Percentiles rank a stretch among this genome's conserved stretches.
Conservation (phyloP, 2,888 invertebrate genomes). For the Leptopterna dolabrata region DNA sequence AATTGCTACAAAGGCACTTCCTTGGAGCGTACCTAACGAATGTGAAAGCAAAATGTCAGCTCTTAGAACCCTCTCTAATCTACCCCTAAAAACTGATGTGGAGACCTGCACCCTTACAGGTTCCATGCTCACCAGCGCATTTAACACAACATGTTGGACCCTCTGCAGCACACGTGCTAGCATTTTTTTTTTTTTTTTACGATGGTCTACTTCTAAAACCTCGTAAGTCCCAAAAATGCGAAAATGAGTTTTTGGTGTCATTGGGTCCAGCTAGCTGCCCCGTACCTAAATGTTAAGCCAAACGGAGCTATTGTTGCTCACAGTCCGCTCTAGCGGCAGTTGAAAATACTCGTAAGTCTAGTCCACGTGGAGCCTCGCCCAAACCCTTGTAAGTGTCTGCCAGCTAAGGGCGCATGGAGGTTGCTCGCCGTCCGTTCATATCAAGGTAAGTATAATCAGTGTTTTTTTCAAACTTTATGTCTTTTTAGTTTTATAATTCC, state of each 20-base stretch:
- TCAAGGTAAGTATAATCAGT: not conserved
- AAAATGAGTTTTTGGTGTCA: not conserved
- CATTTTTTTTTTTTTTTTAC: too few species aligned
- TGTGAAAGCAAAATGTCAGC: too few species aligned
- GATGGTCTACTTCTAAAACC: not conserved
- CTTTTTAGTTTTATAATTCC: not conserved
- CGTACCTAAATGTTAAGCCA: not conserved
- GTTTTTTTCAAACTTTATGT: not conserved
- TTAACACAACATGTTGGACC: too few species aligned
- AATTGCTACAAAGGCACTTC: too few species aligned
- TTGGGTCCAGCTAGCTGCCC: not conserved
- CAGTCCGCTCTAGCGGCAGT: not conserved
- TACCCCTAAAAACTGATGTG: too few species aligned
- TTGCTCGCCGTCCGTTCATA: not conserved
- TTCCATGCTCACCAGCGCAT: too few species aligned
- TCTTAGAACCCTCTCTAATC: too few species aligned
- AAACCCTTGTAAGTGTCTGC: not conserved
- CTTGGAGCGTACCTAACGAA: too few species aligned
- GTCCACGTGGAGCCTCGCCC: not conserved
- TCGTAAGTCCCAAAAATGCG: not conserved
- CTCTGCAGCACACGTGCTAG: too few species aligned
- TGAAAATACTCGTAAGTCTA: not conserved
- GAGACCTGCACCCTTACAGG: too few species aligned
- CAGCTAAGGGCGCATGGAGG: not conserved
- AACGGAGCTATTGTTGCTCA: not conserved